Evolutionary conservation across 2,797 vertebrate species (phyloP), one percentile per base, ranked within the genome.

Genomic region (Hybognathus amarus): DNA sequence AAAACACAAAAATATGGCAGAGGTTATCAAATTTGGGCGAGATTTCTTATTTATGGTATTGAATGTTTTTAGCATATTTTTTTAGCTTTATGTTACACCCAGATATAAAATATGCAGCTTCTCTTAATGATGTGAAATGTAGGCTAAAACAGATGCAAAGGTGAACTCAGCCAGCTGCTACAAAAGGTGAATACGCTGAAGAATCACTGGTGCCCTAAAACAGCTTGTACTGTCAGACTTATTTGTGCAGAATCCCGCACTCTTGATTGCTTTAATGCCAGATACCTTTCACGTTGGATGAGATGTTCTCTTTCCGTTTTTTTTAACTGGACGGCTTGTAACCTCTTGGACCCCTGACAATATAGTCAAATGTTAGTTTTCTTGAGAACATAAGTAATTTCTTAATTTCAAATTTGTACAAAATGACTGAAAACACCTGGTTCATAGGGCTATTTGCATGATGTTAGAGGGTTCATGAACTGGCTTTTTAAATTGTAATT

Each of bases 111-210:
- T 18, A 56, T 10, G 22, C 73, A 56, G 20, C 47, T 52, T 52
- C 27, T 36, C 27, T 52, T 73, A 36, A 75, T 9, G 5, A 38
- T 56, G 33, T 24, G 33, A 61, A 59, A 76, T 59, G 52, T 59
- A 11, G 54, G 54, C 22, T 76, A 40, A 76, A 59, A 40, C 52
- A 76, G 52, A 76, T n/a, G 42, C 54, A 24, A 56, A n/a, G 63
- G 63, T 66, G 33, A 66, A 67, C 10, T 24, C 5, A 38, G 52
- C 33, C 73, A 75, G 73, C 36, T 36, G 36, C 36, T 6, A 36
- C 36, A 40, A 38, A 59, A 15, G 22, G 22, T 42, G 54, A 61
- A 76, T 11, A 42, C 11, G 36, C 36, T 61, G 54, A 40, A 59
- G 36, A 61, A 27, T 42, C 74, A 20, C n/a, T 59, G 22, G 22